Conservation (phyloP, 2,888 invertebrate genomes). For the Pyrocoelia pectoralis region DNA sequence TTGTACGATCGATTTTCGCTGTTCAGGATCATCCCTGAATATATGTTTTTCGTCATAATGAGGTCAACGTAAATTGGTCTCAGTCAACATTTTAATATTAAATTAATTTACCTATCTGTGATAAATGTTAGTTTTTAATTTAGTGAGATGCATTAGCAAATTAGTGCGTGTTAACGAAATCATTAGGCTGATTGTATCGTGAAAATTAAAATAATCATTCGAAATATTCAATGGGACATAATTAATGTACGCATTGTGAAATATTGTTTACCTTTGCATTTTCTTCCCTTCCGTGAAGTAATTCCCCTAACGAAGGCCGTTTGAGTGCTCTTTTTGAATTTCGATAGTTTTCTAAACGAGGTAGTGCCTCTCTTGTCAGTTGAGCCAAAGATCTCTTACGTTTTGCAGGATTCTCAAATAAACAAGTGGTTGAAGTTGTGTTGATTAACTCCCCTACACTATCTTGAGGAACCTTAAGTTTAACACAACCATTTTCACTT, state of each 20-base stretch:
- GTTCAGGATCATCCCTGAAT: too few relatives aligned
- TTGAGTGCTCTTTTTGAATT: slow-evolving; percentile 78
- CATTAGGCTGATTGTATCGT: too few relatives aligned
- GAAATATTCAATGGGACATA: too few relatives aligned
- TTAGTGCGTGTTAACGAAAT: too few relatives aligned
- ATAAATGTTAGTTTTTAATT: too few relatives aligned
- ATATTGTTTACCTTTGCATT: slow-evolving; percentile 61
- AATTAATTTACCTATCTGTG: too few relatives aligned
- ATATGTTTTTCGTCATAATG: neutral
- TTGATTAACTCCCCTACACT: slow-evolving; percentile 42
- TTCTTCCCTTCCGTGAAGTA: slow-evolving; percentile 77
- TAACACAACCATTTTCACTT: slow-evolving; percentile 47
- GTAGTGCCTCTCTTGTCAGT: slow-evolving; percentile 79
- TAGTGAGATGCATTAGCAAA: too few relatives aligned
- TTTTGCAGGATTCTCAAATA: slow-evolving; percentile 43
- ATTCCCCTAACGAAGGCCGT: slow-evolving; percentile 83
- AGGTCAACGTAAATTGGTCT: neutral
- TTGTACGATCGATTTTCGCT: too few relatives aligned
- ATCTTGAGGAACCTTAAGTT: slow-evolving; percentile 33
- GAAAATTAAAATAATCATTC: too few relatives aligned
- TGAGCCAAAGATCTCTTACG: slow-evolving; percentile 70
- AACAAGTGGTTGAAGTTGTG: slow-evolving; percentile 46
- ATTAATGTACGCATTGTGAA: too few relatives aligned
- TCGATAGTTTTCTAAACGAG: slow-evolving; percentile 83
- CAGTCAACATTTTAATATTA: too few relatives aligned